phyloP scores from a whole-genome alignment of 2,113 vertebrate genomes.

The Argyrosomus japonicus region DNA sequence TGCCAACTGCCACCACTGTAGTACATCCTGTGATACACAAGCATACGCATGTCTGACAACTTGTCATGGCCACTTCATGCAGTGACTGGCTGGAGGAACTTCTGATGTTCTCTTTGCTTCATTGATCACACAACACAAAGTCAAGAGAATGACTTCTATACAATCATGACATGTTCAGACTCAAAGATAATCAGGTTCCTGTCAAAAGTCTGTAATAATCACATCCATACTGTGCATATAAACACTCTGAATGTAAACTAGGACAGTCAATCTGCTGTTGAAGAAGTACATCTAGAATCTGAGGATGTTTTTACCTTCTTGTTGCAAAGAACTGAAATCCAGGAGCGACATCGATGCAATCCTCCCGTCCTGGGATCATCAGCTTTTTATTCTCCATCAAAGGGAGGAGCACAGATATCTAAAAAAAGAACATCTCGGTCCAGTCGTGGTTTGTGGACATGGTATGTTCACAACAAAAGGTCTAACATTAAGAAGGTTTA shows the following conservation, averaged over 20 bases:
- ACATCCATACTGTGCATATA: not conserved
- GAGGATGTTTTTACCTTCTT: conserved; percentile 86
- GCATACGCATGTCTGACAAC: not conserved
- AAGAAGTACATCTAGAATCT: not conserved
- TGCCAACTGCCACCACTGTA: conserved; percentile 91
- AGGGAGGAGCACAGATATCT: conserved; percentile 96
- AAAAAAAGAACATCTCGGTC: conserved; percentile 13
- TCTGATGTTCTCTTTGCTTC: not conserved
- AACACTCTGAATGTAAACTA: not conserved
- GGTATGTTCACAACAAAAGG: not conserved
- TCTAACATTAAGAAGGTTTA: not conserved
- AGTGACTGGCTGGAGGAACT: no score
- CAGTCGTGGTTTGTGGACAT: not conserved
- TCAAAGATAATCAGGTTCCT: not conserved
- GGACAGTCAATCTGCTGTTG: not conserved
- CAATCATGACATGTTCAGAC: not conserved
- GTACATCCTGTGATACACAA: conserved; percentile 84
- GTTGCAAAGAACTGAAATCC: conserved; percentile 99
- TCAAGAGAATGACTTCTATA: not conserved
- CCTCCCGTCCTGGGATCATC: conserved; percentile 92
- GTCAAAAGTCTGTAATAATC: not conserved
- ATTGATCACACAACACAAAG: not conserved
- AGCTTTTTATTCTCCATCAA: conserved; percentile 95
- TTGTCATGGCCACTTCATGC: no score
- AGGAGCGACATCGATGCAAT: conserved; percentile 91